Evolutionary conservation across 2,113 vertebrate species (phyloP), one percentile per base, ranked within the genome.

Genomic region (Vidua chalybeata): DNA sequence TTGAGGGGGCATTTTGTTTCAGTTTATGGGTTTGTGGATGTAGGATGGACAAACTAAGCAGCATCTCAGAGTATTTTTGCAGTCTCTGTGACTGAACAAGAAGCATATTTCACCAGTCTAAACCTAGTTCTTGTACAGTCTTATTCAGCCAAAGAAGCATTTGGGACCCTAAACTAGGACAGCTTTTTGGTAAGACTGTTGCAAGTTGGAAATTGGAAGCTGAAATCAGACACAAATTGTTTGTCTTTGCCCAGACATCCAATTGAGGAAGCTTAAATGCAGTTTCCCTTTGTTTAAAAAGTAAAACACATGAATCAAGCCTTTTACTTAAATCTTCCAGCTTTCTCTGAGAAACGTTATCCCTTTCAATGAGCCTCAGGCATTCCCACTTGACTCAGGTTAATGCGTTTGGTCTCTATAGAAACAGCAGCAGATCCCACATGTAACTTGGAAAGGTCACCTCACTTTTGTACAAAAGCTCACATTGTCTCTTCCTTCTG

Each of bases 361-460:
- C 48, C 92, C 84, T 96, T 97, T 96, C 96, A 97, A 87, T 77
- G 94, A 97, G 97, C 94, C 90, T 88, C 87, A 37, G 84, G 81
- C 95, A 79, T 96, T 64, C 28, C 81, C 90, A 92, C 82, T 98
- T 97, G 97, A 98, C 97, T 98, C 96, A 91, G 96, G 97, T 94
- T 98, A 93, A 96, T 96, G 92, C 69, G 43, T 94, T 97, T 97
- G 87, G 97, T 98, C 96, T 98, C 98, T 97, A 97, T 97, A 97
- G 97, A 97, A 98, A 98, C 98, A 94, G 93, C 69, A 94, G 87
- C 23, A 64, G 95, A 97, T 98, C 90, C 84, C 94, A 95, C 95
- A 97, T 97, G 96, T 94, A 97, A 94, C 93, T 95, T 46, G 89
- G 95, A 98, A 97, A 97, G 96, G 97, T 96, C 96, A 97, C 94